A percentile compares a stretch with the other conserved stretches of the same genome.
Conservation (phyloP, 2,113 vertebrate species). For the Nibea albiflora region DNA sequence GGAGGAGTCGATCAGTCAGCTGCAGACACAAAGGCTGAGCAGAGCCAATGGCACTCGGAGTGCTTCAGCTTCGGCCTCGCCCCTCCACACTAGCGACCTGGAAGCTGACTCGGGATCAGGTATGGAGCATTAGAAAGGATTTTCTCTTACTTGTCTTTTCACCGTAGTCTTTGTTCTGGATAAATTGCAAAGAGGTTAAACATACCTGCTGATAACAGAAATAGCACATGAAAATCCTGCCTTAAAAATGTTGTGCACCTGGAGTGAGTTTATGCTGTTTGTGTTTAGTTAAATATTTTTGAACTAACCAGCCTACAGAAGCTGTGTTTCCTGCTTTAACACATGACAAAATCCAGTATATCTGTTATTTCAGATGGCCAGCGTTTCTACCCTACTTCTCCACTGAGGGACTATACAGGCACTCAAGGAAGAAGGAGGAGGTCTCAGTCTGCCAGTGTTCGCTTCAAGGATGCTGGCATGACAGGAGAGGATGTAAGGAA, state of each 20-base stretch:
- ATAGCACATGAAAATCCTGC: not conserved
- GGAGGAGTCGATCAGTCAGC: conserved; percentile 91
- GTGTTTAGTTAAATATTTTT: not conserved
- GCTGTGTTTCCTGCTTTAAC: not conserved
- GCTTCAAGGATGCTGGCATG: conserved; percentile 82
- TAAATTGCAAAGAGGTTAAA: not conserved
- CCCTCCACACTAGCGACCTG: conserved; percentile 90
- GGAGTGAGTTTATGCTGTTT: not conserved
- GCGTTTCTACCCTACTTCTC: conserved; percentile 88
- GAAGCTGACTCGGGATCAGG: conserved; percentile 85
- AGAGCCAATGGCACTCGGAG: conserved; percentile 82
- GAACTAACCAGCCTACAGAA: not conserved
- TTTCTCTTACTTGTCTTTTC: not conserved
- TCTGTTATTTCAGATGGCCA: conserved; percentile 80
- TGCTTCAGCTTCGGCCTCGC: conserved; percentile 89
- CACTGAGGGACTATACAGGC: conserved; percentile 85
- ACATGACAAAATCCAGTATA: not conserved
- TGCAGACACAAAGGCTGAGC: conserved; percentile 85
- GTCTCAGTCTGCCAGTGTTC: conserved; percentile 87
- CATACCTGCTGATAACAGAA: not conserved
- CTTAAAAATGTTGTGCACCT: not conserved
- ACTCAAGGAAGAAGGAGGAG: conserved; percentile 77
- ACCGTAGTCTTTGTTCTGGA: not conserved
- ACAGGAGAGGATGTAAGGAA: conserved; percentile 83
- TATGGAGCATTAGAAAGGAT: conserved; percentile 55